Evolutionary conservation across 2,113 vertebrate species (phyloP).

Genomic region (Microcebus griseorufus): DNA sequence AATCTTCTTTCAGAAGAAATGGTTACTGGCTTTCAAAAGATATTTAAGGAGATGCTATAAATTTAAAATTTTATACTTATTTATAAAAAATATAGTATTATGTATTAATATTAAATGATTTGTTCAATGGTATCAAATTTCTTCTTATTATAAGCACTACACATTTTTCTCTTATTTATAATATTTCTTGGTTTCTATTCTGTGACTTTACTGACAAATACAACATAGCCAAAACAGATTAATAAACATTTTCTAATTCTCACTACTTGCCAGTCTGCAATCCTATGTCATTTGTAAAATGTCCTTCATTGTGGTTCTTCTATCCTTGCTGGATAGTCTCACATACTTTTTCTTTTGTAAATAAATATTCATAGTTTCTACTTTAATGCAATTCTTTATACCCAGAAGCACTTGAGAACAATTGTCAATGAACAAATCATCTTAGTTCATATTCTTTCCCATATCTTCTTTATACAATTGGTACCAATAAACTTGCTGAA

Average conservation of each 20-base stretch:
- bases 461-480: not conserved
- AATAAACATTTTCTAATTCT: constrained; percentile 25
- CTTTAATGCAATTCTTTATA: not conserved
- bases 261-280: not conserved
- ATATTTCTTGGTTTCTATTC: constrained; percentile 27
- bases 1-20: not conserved
- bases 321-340: not conserved
- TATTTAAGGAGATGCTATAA: not conserved
- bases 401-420: not conserved
- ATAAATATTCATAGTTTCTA: constrained; percentile 10
- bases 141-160: not conserved
- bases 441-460: constrained; percentile 6
- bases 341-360: constrained; percentile 2
- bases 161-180: not conserved
- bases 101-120: not conserved
- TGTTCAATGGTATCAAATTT: not conserved
- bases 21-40: constrained; percentile 43
- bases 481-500: not conserved
- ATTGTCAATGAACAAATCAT: not conserved
- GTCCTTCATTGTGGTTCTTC: not conserved
- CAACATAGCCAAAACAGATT: not conserved
- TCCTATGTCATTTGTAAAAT: constrained; percentile 7
- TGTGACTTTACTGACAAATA: not conserved
- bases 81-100: not conserved
- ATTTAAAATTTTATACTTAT: constrained; percentile 38